Evolutionary conservation across 1,140 invertebrate genomes (phyloP).

Genomic region (Proctacanthus coquilletti): DNA sequence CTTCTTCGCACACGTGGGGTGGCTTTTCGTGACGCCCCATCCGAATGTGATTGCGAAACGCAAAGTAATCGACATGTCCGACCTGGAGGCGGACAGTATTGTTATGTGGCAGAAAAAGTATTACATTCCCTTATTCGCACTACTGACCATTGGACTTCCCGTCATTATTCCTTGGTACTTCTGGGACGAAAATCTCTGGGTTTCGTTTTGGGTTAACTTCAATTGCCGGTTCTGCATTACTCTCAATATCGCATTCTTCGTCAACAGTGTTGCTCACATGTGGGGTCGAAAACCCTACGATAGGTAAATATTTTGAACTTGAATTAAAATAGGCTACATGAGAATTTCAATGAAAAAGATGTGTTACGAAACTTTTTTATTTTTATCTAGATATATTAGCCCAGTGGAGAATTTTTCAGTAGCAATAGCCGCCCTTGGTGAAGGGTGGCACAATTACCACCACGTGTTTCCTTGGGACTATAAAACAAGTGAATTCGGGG

Average conservation of each 20-base stretch:
- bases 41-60: constrained; percentile 64
- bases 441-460: constrained; percentile 93
- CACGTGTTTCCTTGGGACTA: constrained; percentile 73
- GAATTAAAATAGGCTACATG: neutral
- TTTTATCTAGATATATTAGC: constrained; percentile 44
- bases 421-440: constrained; percentile 53
- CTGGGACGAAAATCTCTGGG: constrained; percentile 66
- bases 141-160: constrained; percentile 65
- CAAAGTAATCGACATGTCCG: constrained; percentile 59
- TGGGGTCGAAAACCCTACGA: constrained; percentile 84
- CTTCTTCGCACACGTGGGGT: constrained; percentile 67
- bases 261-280: constrained; percentile 85
- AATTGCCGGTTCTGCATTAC: constrained; percentile 67
- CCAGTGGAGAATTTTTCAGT: constrained; percentile 56
- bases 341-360: neutral
- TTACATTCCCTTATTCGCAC: constrained; percentile 57
- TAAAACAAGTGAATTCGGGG: constrained; percentile 64
- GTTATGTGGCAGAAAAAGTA: constrained; percentile 71
- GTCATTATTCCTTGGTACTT: constrained; percentile 60
- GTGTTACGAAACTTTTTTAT: neutral
- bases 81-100: constrained; percentile 69
- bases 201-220: constrained; percentile 71
- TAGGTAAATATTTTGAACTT: constrained; percentile 44
- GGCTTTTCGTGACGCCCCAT: constrained; percentile 62
- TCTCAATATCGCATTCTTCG: constrained; percentile 81